Percentiles rank a stretch among this genome's conserved stretches.
phyloP scores from a whole-genome alignment of 2,888 invertebrate species.

The Phengaris arion region DNA sequence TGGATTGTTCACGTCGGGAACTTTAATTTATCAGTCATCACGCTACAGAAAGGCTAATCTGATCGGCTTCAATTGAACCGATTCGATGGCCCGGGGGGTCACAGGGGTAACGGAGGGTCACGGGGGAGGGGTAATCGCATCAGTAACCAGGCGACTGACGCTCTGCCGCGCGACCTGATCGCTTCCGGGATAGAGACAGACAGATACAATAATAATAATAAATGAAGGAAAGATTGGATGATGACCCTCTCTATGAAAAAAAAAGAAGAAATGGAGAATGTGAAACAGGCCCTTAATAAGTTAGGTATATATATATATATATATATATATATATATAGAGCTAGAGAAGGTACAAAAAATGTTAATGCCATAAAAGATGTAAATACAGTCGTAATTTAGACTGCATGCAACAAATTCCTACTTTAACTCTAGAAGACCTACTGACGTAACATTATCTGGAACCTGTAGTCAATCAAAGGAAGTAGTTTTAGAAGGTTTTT shows the following conservation, averaged over 20 bases:
- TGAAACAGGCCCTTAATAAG: too few species aligned
- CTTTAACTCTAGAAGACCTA: neutral
- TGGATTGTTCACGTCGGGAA: neutral
- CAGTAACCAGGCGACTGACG: constrained; percentile 14
- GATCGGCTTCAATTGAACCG: constrained; percentile 25
- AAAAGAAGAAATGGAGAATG: too few species aligned
- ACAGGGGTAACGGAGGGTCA: neutral
- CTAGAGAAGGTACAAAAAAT: neutral
- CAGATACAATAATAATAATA: neutral
- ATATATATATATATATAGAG: neutral
- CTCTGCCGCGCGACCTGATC: neutral
- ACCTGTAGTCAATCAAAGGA: constrained; percentile 5
- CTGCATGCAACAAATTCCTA: neutral
- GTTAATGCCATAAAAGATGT: neutral
- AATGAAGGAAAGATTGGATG: neutral
- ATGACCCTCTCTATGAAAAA: neutral
- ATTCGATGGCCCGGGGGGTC: constrained; percentile 18
- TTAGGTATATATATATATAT: neutral
- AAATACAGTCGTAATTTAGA: neutral
- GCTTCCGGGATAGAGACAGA: neutral
- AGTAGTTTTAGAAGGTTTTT: constrained; percentile 12
- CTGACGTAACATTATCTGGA: neutral
- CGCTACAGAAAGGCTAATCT: constrained; percentile 24
- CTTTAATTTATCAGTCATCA: neutral
- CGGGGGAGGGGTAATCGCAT: constrained; percentile 14